These are phyloP conservation scores for Piaya cayana DNA, from an alignment of 2,113 vertebrate species.

Conservation along the genomic window DNA sequence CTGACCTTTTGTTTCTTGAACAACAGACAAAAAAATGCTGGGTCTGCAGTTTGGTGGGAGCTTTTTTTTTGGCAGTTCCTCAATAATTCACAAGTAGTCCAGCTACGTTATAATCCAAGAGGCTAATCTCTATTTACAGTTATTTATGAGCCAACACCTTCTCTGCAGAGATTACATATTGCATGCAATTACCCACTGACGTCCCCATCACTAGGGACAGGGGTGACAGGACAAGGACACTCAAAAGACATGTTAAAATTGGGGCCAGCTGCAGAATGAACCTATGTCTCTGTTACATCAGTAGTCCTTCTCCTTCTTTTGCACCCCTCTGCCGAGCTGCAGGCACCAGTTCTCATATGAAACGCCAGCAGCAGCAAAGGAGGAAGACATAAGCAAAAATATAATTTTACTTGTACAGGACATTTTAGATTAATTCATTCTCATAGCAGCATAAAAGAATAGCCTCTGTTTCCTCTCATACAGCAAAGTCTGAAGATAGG, in stretches of 20 bases:
- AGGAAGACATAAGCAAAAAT: not conserved
- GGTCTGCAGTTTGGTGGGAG: not conserved
- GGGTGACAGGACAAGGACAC: not conserved
- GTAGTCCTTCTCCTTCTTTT: not conserved
- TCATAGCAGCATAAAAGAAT: not conserved
- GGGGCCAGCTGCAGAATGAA: not conserved
- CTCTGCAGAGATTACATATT: not conserved
- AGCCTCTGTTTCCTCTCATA: not conserved
- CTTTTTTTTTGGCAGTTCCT: not conserved
- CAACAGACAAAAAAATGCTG: not conserved
- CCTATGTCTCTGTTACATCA: not conserved
- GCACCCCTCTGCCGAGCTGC: not conserved
- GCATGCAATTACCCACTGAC: not conserved
- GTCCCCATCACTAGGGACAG: not conserved
- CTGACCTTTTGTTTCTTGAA: not conserved
- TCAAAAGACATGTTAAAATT: not conserved
- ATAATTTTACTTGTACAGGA: not conserved
- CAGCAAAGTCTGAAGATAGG: not conserved
- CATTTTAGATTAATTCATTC: not conserved
- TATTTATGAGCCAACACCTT: not conserved
- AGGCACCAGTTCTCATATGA: not conserved
- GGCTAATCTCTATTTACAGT: not conserved
- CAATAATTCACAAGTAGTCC: not conserved
- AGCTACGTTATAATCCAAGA: not conserved
- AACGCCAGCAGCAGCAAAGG: not conserved